Conservation (phyloP, 2,797 vertebrate species). For the Austrolebias charrua region DNA sequence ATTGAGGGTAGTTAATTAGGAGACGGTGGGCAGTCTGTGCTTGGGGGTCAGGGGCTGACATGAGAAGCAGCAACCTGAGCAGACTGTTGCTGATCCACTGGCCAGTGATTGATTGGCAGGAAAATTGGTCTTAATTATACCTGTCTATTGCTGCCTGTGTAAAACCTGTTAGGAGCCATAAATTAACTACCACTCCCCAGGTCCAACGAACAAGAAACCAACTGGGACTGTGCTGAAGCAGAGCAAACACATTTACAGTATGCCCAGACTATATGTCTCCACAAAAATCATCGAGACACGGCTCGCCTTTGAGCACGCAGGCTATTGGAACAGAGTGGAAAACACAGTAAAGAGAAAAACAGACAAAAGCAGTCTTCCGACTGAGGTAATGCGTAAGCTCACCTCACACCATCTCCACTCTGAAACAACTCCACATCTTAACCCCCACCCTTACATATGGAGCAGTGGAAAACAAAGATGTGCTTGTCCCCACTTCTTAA, state of each 20-base stretch:
- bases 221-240: conserved; percentile 31
- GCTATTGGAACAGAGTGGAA: conserved; percentile 59
- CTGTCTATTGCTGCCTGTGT: conserved; percentile 58
- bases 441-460: conserved; percentile 10
- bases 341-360: conserved; percentile 40
- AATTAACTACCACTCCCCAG: conserved; percentile 47
- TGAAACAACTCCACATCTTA: conserved; percentile 54
- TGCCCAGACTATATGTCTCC: conserved; percentile 60
- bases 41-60: conserved; percentile 59
- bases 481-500: conserved; percentile 68
- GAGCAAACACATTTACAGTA: conserved; percentile 63
- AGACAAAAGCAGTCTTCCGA: conserved; percentile 58
- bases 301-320: conserved; percentile 50
- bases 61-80: conserved; percentile 68
- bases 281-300: conserved; percentile 45
- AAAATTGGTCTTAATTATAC: conserved; percentile 75
- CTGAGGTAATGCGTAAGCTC: conserved; percentile 35
- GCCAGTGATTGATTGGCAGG: conserved; percentile 74
- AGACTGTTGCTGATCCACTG: conserved; percentile 69
- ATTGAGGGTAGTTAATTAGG: conserved; percentile 82
- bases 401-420: conserved; percentile 63
- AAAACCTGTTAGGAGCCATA: conserved; percentile 57
- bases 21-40: conserved; percentile 63
- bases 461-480: conserved; percentile 71
- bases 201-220: conserved; percentile 31